Conservation (phyloP, 2,888 invertebrate species). For the Ormyrus thymus region DNA sequence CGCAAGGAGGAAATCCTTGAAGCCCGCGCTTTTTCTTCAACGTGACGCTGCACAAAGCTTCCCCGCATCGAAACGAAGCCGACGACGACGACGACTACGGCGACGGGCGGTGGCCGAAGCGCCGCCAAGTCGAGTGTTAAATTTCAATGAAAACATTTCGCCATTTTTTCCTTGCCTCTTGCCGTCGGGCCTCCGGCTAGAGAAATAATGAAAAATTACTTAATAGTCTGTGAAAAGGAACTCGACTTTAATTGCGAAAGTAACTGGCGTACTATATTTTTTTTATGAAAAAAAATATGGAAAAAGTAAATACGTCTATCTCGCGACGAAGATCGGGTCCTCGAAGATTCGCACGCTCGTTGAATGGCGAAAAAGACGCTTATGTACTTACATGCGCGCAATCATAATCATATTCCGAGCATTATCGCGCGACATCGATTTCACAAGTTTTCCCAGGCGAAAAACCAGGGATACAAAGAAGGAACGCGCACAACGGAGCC, state of each 20-base stretch:
- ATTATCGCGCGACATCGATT: conserved; percentile 71
- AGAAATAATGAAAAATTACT: too few relatives aligned
- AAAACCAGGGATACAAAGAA: conserved; percentile 58
- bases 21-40: neutral
- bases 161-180: too few relatives aligned
- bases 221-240: too few relatives aligned
- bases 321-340: neutral
- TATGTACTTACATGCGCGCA: conserved; percentile 53
- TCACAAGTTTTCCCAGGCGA: conserved; percentile 70
- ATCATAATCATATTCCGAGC: conserved; percentile 66
- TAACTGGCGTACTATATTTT: neutral
- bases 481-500: too few relatives aligned
- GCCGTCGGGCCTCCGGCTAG: too few relatives aligned
- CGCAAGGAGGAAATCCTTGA: conserved; percentile 7
- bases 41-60: conserved; percentile 1
- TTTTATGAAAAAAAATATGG: neutral
- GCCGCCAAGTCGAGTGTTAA: too few relatives aligned
- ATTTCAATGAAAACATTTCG: too few relatives aligned
- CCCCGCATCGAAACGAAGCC: conserved; percentile 2
- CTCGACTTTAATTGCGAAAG: too few relatives aligned
- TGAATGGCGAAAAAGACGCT: conserved; percentile 56
- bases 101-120: too few relatives aligned
- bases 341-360: conserved; percentile 23
- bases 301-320: neutral
- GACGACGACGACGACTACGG: neutral